phyloP scores from a whole-genome alignment of 2,113 vertebrate genomes.

The Saccopteryx leptura region DNA sequence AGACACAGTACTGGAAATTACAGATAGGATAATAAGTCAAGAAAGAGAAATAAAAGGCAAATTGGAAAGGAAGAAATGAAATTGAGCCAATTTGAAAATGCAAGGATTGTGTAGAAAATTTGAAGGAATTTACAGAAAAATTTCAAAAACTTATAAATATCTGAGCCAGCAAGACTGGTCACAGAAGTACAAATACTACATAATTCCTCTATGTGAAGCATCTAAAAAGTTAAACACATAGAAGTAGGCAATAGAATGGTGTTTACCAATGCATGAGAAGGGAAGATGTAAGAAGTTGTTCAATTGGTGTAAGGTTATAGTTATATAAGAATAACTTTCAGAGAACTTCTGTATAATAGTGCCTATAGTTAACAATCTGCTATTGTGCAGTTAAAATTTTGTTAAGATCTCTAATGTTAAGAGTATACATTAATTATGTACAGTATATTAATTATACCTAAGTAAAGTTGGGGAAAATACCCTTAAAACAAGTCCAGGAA shows the following conservation, averaged over 20 bases:
- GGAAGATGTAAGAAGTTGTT: neutral
- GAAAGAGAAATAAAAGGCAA: neutral
- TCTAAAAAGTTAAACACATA: neutral
- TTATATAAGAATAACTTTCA: neutral
- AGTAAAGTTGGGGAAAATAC: neutral
- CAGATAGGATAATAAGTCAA: neutral
- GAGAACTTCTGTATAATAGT: neutral
- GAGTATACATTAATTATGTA: neutral
- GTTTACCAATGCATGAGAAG: neutral
- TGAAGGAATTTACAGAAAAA: neutral
- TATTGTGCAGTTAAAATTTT: neutral
- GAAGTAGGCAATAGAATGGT: neutral
- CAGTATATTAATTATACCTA: neutral
- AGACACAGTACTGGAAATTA: neutral
- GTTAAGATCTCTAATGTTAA: neutral
- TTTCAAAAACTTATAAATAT: neutral
- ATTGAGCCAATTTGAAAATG: neutral
- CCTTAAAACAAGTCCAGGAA: neutral
- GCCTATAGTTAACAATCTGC: neutral
- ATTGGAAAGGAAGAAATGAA: neutral
- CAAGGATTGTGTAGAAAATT: neutral
- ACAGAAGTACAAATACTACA: neutral
- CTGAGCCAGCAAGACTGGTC: neutral
- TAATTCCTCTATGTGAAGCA: neutral
- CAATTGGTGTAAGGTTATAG: neutral